Evolutionary conservation across 2,797 vertebrate genomes (phyloP).

Genomic region (Eulemur albifrons): DNA sequence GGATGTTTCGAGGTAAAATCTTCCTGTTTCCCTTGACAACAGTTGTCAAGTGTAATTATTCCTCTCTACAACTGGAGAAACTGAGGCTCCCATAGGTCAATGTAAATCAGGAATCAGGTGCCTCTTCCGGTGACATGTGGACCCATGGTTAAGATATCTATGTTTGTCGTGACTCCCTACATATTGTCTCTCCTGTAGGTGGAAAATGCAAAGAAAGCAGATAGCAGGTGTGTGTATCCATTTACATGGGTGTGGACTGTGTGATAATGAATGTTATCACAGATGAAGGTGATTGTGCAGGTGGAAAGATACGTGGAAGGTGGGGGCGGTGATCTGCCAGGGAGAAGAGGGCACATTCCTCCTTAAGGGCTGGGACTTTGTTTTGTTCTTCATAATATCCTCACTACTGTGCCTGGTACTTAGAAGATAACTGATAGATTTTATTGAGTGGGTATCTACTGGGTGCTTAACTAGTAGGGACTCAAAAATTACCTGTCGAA

Average conservation of each 20-base stretch:
- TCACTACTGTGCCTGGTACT: background rate
- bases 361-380: background rate
- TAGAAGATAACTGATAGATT: background rate
- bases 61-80: background rate
- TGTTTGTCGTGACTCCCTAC: background rate
- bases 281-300: background rate
- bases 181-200: background rate
- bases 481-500: background rate
- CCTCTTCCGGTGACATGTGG: background rate
- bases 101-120: background rate
- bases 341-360: background rate
- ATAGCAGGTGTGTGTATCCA: background rate
- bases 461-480: background rate
- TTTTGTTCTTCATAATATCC: background rate
- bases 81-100: background rate
- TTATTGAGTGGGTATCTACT: background rate
- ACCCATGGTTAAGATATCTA: background rate
- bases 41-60: background rate
- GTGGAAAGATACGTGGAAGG: background rate
- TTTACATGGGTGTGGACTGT: background rate
- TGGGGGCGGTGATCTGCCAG: background rate
- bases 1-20: background rate
- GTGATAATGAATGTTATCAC: background rate
- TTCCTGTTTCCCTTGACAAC: background rate
- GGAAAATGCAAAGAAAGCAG: background rate